phyloP scores from a whole-genome alignment of 2,888 invertebrate species.

The Acanthosoma haemorrhoidale region DNA sequence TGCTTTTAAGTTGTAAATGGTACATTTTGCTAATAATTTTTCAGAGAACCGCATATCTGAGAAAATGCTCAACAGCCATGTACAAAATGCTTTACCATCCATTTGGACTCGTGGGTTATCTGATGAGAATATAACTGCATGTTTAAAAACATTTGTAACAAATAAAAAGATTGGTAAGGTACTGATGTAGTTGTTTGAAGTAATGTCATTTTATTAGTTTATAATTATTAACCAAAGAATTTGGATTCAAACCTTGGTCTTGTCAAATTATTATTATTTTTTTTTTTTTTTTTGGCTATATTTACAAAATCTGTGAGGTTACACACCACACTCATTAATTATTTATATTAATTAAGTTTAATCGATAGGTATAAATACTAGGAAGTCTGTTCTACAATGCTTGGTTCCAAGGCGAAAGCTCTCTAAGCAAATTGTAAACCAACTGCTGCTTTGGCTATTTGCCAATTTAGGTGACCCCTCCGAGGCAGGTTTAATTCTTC shows the following conservation, averaged over 20 bases:
- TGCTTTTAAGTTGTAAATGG: too few species aligned
- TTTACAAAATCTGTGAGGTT: too few species aligned
- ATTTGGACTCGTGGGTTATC: conserved; percentile 15
- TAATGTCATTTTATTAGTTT: too few species aligned
- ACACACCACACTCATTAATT: neutral
- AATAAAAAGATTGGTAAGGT: neutral
- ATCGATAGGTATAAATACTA: neutral
- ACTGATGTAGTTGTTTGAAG: neutral
- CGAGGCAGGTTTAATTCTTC: neutral
- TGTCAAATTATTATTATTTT: too few species aligned
- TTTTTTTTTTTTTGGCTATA: too few species aligned
- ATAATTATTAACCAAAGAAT: too few species aligned
- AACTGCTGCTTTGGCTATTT: neutral
- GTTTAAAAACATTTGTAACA: conserved; percentile 1
- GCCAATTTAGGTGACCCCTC: neutral
- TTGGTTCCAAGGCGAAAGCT: neutral
- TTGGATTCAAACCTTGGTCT: too few species aligned
- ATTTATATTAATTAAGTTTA: neutral
- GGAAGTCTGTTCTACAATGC: neutral
- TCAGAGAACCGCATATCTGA: neutral
- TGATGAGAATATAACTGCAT: neutral
- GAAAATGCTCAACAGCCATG: neutral
- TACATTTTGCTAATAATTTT: too few species aligned
- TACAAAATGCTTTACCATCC: neutral
- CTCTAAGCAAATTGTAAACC: neutral